Base-by-base conservation (phyloP, 1,140 invertebrate species). In the Caenorhabditis inopinata region DNA sequence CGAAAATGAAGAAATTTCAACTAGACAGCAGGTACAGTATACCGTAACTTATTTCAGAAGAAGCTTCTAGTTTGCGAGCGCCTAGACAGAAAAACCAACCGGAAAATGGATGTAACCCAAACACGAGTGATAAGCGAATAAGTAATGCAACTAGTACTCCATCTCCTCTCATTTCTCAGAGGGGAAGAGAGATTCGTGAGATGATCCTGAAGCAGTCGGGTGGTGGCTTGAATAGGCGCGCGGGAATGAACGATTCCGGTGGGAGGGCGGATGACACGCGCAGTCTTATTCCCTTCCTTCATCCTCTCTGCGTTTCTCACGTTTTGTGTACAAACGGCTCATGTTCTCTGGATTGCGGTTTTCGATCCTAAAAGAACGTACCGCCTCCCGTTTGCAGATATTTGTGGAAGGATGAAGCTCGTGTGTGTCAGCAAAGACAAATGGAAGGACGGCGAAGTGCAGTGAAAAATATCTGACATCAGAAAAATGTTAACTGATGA, bases 101-200 rank as follows among this genome's bases (percentile, higher is more conserved):
- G 21, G 27, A 42, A 51, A 53, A 48, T 6, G 47, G 75, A 42
- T 53, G 47, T 35, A 53, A 76, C 12, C 27, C 25, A 25, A 53
- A 76, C 46, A 75, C 42, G 48, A 75, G 73, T 47, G 73, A 75
- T 75, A 49, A 75, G 48, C 38, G 58, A 9, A 68, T 42, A 32
- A 68, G 58, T 68, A 68, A 68, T 68, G 38, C 58, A 68, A 68
- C 58, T 18, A 68, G 58, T 68, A 68, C n/a, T 38, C n/a, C 58
- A 68, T 42, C 58, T 68, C 58, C 42, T 75, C 73, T 11, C 73
- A 75, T 75, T 46, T 75, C 46, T 75, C 27, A 11, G 68, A 45
- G n/a, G 38, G 23, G n/a, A n/a, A 38, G n/a, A n/a, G 21, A 48
- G 46, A 48, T 32, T 75, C 46, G 73, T 75, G 42, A 75, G 42